These are phyloP conservation scores for Chirona hameri DNA, from an alignment of 2,888 invertebrate species.

Conservation along the genomic window DNA sequence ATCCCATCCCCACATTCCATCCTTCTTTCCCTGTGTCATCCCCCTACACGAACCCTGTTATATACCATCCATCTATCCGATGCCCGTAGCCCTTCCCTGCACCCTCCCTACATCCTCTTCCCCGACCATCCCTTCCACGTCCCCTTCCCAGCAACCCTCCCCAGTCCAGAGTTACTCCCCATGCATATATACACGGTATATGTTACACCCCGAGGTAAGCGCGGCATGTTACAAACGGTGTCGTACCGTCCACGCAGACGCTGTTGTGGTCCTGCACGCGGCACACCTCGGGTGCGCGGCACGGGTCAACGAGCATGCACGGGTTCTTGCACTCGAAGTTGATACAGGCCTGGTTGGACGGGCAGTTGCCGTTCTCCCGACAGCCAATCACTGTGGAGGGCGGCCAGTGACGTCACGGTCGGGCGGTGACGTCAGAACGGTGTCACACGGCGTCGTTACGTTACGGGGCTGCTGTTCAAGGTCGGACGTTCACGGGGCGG, in stretches of 20 bases:
- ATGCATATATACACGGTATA: constrained; percentile 31
- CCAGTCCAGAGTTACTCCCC: not conserved
- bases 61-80: too few species aligned
- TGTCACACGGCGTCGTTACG: not conserved
- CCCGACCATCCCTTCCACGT: too few species aligned
- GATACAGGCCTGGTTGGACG: constrained; percentile 74
- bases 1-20: too few species aligned
- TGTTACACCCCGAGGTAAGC: constrained; percentile 24
- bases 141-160: too few species aligned
- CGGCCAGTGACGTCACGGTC: constrained; percentile 29
- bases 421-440: not conserved
- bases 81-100: too few species aligned
- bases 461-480: not conserved
- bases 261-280: constrained; percentile 78
- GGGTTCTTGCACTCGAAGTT: constrained; percentile 76
- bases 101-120: too few species aligned
- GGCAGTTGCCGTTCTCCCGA: constrained; percentile 77
- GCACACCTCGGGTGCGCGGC: constrained; percentile 70
- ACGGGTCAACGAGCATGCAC: constrained; percentile 71
- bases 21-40: too few species aligned
- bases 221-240: not conserved
- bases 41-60: too few species aligned
- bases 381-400: constrained; percentile 57
- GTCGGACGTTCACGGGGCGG: not conserved
- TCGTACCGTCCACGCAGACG: constrained; percentile 70